These are phyloP conservation scores for Ophioninae sp. DNA, from an alignment of 2,888 invertebrate species.

Conservation along the genomic window DNA sequence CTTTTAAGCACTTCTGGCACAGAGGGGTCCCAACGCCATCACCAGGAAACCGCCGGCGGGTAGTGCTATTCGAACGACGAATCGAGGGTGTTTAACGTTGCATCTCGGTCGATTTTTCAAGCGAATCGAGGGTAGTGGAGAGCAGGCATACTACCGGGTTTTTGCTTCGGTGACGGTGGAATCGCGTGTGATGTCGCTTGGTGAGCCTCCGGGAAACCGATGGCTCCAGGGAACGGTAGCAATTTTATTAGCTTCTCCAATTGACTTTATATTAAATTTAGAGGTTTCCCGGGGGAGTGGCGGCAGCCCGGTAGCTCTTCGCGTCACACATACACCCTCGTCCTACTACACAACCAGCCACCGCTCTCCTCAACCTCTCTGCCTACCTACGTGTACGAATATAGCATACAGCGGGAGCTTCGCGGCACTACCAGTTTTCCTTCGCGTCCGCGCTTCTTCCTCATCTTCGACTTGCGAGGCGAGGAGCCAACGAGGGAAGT, in stretches of 20 bases:
- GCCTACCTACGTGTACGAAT: neutral
- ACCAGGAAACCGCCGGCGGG: conserved; percentile 52
- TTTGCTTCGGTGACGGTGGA: conserved; percentile 36
- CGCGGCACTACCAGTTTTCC: conserved; percentile 45
- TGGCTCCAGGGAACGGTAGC: conserved; percentile 73
- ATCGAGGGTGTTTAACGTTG: conserved; percentile 76
- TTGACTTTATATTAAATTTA: conserved; percentile 80
- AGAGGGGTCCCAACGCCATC: conserved; percentile 49
- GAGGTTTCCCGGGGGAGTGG: conserved; percentile 74
- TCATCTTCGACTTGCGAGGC: conserved; percentile 51
- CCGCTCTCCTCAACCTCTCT: conserved; percentile 6
- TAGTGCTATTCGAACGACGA: conserved; percentile 67
- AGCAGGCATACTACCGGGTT: conserved; percentile 38
- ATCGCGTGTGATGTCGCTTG: conserved; percentile 54
- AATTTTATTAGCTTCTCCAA: conserved; percentile 79
- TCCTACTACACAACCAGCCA: neutral
- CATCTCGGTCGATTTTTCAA: conserved; percentile 76
- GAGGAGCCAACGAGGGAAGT: neutral
- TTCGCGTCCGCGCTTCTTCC: conserved; percentile 64
- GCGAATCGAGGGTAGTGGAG: conserved; percentile 62
- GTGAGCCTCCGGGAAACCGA: conserved; percentile 58
- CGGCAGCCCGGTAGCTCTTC: conserved; percentile 60
- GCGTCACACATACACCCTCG: conserved; percentile 51
- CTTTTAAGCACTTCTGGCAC: conserved; percentile 44
- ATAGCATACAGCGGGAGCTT: conserved; percentile 44